These are phyloP conservation scores for Drosophila subsilvestris DNA, from an alignment of 2,888 invertebrate genomes.

Conservation along the genomic window DNA sequence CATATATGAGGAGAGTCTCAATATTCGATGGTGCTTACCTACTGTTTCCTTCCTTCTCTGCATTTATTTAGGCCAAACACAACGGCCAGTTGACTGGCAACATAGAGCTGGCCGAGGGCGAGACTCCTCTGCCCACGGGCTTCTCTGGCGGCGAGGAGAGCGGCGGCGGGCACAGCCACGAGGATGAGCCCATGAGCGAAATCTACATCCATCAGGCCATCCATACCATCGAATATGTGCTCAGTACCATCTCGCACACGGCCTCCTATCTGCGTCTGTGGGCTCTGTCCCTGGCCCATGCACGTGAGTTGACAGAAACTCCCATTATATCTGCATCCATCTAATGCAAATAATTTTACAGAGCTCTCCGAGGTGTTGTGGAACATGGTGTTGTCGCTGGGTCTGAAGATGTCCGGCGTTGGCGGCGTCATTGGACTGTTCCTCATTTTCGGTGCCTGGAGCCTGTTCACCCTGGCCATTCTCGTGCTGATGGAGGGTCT, in stretches of 20 bases:
- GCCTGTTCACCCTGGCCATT: slow-evolving; percentile 95
- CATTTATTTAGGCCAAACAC: slow-evolving; percentile 67
- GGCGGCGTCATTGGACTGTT: slow-evolving; percentile 92
- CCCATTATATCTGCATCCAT: neutral
- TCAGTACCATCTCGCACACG: slow-evolving; percentile 97
- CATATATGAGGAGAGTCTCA: too few relatives aligned
- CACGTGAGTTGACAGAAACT: slow-evolving; percentile 87
- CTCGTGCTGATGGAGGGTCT: slow-evolving; percentile 99
- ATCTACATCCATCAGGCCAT: slow-evolving; percentile 96
- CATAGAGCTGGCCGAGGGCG: slow-evolving; percentile 86
- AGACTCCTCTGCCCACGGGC: slow-evolving; percentile 70
- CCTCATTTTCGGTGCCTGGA: slow-evolving; percentile 95
- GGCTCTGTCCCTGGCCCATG: slow-evolving; percentile 97
- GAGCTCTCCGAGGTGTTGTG: slow-evolving; percentile 96
- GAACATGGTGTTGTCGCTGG: slow-evolving; percentile 94
- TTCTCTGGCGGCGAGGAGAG: slow-evolving; percentile 50
- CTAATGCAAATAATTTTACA: slow-evolving; percentile 75
- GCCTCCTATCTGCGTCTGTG: slow-evolving; percentile 97
- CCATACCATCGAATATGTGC: slow-evolving; percentile 97
- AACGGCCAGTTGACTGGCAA: slow-evolving; percentile 89
- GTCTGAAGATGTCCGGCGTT: slow-evolving; percentile 86
- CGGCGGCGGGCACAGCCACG: slow-evolving; percentile 81
- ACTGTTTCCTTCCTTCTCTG: neutral
- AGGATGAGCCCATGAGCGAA: slow-evolving; percentile 91
- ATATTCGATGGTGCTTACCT: too few relatives aligned